Base-by-base conservation (phyloP, 2,888 invertebrate species). In the Cylloceria caligata region DNA sequence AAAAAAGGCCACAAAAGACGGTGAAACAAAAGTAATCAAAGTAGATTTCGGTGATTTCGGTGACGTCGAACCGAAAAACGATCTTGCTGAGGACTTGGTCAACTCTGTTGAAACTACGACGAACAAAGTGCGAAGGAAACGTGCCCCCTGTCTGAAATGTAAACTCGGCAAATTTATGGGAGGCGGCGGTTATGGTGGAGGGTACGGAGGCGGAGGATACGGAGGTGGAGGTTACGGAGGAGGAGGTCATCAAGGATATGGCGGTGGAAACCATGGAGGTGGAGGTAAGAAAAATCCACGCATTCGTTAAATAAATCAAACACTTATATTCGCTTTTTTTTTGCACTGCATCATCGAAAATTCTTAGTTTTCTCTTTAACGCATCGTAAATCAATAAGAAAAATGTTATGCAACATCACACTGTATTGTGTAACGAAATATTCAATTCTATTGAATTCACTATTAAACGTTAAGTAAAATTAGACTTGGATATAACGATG, bases 121-220 rank as follows among this genome's bases (percentile, higher is more conserved):
- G 36, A 87, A 78, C 67, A 90, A 88, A 78, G 57, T 88, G 0
- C 90, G 92, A 64, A 89, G 86, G 65, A 91, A 86, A 81, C 88
- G 92, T 27, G 84, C 88, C 7, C 68, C 85, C 4, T 91, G 90
- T 47, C 34, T 89, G 1, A 89, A 88, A 68, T 91, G 92, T 69
- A 85, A 86, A 68, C 80, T 86, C 1, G 67, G 72, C 1, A 84
- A 82, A 24, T 52, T 86, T 21, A 60, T 83, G 21, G 68, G 79
- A 30, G 73, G 81, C 21, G 72, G 75, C 9, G 79, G 72, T 13
- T 24, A 21, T 13, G 55, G 74, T 6, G 55, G 55, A n/a, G 76
- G 76, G 16, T 81, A 77, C 7, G 81, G 84, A 13, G 80, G 81
- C 11, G 83, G 85, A 11, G 60, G 78, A 1, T 62, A 57, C 11